A percentile compares a stretch with the other conserved stretches of the same genome.
phyloP scores from a whole-genome alignment of 1,140 invertebrate species.

The Ceratina calcarata region DNA sequence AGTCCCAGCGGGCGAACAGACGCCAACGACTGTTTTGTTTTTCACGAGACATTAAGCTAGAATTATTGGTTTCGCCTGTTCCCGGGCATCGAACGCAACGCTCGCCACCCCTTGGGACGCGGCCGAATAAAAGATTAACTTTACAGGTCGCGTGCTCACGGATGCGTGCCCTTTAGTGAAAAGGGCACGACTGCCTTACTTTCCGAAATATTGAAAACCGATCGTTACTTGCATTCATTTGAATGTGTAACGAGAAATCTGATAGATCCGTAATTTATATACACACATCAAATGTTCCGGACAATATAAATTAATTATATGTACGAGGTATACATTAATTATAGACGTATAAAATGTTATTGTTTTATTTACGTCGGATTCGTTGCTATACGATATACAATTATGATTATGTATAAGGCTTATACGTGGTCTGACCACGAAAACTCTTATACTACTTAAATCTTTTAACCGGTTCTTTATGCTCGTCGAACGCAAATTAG shows the following conservation, averaged over 20 bases:
- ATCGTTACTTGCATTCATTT: too few relatives aligned
- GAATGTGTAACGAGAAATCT: too few relatives aligned
- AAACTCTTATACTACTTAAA: neutral
- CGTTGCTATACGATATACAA: too few relatives aligned
- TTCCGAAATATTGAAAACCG: neutral
- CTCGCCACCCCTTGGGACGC: neutral
- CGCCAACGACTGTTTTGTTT: slow-evolving; percentile 26
- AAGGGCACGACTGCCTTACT: neutral
- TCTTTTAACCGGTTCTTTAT: too few relatives aligned
- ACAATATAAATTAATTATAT: too few relatives aligned
- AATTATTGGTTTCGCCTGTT: slow-evolving; percentile 41
- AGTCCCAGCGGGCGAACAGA: slow-evolving; percentile 10
- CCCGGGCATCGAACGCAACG: slow-evolving; percentile 31
- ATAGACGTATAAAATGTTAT: too few relatives aligned
- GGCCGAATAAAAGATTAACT: slow-evolving; percentile 22
- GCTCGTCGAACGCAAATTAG: neutral
- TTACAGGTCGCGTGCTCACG: slow-evolving; percentile 39
- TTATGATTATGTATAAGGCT: too few relatives aligned
- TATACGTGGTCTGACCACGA: neutral
- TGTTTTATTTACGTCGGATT: too few relatives aligned
- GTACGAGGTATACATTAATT: too few relatives aligned
- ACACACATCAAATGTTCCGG: too few relatives aligned
- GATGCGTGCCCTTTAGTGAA: slow-evolving; percentile 14
- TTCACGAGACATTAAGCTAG: slow-evolving; percentile 37
- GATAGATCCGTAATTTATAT: too few relatives aligned